Percentiles rank a stretch among this genome's conserved stretches.
These are phyloP conservation scores for Parapristionchus giblindavisi DNA, from an alignment of 2,888 invertebrate genomes.

Conservation along the genomic window DNA sequence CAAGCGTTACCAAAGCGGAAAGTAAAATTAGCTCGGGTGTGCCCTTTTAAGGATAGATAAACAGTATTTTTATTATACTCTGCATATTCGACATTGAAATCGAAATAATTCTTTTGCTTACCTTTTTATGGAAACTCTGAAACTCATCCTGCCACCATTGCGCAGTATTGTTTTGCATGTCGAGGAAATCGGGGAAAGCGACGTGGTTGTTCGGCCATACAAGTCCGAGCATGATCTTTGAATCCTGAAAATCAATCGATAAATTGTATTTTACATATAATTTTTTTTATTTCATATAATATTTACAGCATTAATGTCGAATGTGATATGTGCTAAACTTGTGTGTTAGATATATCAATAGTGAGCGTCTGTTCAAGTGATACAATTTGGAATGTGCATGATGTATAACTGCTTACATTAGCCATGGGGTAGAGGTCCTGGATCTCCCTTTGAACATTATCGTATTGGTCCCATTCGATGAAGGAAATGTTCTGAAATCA, in stretches of 20 bases:
- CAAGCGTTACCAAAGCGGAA: background rate
- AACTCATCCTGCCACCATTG: constrained; percentile 67
- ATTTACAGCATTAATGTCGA: too few species aligned
- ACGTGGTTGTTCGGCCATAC: constrained; percentile 66
- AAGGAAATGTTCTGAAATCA: constrained; percentile 58
- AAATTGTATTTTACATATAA: background rate
- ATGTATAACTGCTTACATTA: constrained; percentile 37
- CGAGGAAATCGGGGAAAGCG: constrained; percentile 67
- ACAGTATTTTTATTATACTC: too few species aligned
- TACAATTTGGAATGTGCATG: too few species aligned
- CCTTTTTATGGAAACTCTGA: constrained; percentile 51
- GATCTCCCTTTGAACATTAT: constrained; percentile 55
- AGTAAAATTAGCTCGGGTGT: background rate
- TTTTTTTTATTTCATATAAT: too few species aligned
- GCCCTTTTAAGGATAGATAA: background rate
- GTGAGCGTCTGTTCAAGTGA: too few species aligned
- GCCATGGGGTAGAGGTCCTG: constrained; percentile 62
- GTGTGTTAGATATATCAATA: too few species aligned
- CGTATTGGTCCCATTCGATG: constrained; percentile 60
- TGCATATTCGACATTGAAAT: too few species aligned
- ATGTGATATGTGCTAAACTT: too few species aligned
- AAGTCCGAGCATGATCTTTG: constrained; percentile 59
- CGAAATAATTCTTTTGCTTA: constrained; percentile 40
- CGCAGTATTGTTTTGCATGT: constrained; percentile 56
- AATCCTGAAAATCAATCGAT: constrained; percentile 39